Conservation (phyloP, 1,140 invertebrate species). For the Brachionus manjavacas region DNA sequence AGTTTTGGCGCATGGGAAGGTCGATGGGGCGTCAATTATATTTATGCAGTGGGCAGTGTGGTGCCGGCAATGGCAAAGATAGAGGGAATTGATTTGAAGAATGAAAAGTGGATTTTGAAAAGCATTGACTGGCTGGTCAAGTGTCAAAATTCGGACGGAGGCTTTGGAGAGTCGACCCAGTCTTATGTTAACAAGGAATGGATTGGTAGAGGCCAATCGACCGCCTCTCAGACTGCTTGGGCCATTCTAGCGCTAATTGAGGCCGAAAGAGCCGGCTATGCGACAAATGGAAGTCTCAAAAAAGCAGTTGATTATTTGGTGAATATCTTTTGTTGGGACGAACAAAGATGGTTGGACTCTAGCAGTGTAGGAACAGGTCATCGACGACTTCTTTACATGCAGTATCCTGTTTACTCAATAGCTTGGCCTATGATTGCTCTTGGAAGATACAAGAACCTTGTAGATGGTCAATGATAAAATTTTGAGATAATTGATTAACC, state of each 20-base stretch:
- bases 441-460: constrained; percentile 33
- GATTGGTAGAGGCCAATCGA: constrained; percentile 19
- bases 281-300: neutral
- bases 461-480: neutral
- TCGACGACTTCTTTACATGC: constrained; percentile 25
- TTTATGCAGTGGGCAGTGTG: constrained; percentile 21
- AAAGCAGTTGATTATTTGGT: constrained; percentile 28
- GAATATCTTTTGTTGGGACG: neutral
- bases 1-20: constrained; percentile 39
- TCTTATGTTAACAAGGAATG: constrained; percentile 27
- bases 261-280: neutral
- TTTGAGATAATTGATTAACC: too few relatives aligned
- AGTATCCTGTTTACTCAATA: constrained; percentile 35
- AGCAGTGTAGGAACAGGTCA: constrained; percentile 40
- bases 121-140: constrained; percentile 19
- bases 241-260: constrained; percentile 28
- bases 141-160: constrained; percentile 19
- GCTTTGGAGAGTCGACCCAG: constrained; percentile 28
- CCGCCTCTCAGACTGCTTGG: constrained; percentile 18
- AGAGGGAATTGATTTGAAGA: neutral
- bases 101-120: constrained; percentile 24
- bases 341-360: constrained; percentile 15
- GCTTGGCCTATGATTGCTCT: constrained; percentile 32
- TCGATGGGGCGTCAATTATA: constrained; percentile 31
- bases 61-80: neutral